Evolutionary conservation across 2,797 vertebrate species (phyloP).

Genomic region (Pantherophis vulpinus): DNA sequence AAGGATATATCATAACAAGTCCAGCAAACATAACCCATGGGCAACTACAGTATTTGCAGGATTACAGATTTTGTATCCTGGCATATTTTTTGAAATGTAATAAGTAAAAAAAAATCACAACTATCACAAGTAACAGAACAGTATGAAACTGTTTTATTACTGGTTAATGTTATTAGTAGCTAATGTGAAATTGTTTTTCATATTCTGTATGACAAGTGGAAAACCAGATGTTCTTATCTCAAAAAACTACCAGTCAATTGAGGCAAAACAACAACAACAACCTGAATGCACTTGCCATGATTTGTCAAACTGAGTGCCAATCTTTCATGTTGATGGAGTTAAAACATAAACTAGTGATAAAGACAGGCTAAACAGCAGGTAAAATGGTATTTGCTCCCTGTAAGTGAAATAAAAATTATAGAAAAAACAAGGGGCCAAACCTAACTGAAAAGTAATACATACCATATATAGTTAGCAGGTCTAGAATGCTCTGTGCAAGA

Average conservation of each 20-base stretch:
- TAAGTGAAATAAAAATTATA: background rate
- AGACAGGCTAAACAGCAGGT: background rate
- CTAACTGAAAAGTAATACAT: background rate
- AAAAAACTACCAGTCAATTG: background rate
- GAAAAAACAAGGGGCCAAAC: background rate
- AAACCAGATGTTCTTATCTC: conserved; percentile 32
- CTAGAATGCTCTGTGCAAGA: background rate
- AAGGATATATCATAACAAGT: background rate
- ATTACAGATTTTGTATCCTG: background rate
- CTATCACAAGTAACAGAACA: background rate
- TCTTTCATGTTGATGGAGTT: background rate
- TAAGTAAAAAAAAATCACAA: background rate
- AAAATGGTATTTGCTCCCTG: background rate
- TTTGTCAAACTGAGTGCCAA: background rate
- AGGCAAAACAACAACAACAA: background rate
- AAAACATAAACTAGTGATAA: background rate
- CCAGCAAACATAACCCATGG: background rate
- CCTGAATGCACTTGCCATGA: background rate
- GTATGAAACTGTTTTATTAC: background rate
- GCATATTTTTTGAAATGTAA: background rate
- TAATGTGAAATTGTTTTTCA: conserved; percentile 23
- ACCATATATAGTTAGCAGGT: background rate
- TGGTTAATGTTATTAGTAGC: background rate
- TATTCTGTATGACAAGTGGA: conserved; percentile 22
- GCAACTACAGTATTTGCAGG: background rate